Evolutionary conservation across 2,888 invertebrate genomes (phyloP).

Genomic region (Pachliopta kotzebuea): DNA sequence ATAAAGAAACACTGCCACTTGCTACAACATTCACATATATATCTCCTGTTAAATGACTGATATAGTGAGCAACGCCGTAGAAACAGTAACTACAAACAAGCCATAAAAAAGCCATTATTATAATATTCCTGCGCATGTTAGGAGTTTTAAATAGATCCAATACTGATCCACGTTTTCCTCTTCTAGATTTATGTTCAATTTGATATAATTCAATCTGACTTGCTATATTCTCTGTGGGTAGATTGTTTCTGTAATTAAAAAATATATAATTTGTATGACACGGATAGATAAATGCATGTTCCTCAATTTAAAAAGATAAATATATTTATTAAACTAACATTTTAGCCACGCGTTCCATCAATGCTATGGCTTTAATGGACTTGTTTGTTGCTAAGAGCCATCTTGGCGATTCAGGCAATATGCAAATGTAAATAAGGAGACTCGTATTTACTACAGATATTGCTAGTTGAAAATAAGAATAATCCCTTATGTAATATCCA

Average conservation of each 20-base stretch:
- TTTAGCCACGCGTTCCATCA: constrained; percentile 84
- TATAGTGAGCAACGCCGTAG: constrained; percentile 90
- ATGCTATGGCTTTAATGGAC: constrained; percentile 78
- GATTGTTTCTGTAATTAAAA: constrained; percentile 53
- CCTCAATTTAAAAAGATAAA: neutral
- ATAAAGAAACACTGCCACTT: constrained; percentile 82
- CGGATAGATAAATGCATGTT: neutral
- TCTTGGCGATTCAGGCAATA: constrained; percentile 88
- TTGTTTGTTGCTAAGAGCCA: constrained; percentile 86
- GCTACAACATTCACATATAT: constrained; percentile 90
- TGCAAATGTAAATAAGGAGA: constrained; percentile 83
- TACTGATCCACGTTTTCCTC: constrained; percentile 63
- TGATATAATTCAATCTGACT: constrained; percentile 57
- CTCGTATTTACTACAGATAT: constrained; percentile 80
- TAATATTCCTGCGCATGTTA: constrained; percentile 83
- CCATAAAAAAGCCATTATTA: constrained; percentile 88
- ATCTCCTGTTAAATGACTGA: constrained; percentile 87
- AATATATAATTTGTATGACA: neutral
- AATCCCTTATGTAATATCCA: constrained; percentile 83
- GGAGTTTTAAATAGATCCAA: constrained; percentile 84
- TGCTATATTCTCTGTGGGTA: constrained; percentile 64
- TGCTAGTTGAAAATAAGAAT: constrained; percentile 82
- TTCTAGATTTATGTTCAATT: constrained; percentile 41
- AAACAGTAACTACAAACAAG: constrained; percentile 85
- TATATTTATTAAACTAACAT: constrained; percentile 44